phyloP scores from a whole-genome alignment of 2,888 invertebrate genomes.

The Acanthosepion pharaonis region DNA sequence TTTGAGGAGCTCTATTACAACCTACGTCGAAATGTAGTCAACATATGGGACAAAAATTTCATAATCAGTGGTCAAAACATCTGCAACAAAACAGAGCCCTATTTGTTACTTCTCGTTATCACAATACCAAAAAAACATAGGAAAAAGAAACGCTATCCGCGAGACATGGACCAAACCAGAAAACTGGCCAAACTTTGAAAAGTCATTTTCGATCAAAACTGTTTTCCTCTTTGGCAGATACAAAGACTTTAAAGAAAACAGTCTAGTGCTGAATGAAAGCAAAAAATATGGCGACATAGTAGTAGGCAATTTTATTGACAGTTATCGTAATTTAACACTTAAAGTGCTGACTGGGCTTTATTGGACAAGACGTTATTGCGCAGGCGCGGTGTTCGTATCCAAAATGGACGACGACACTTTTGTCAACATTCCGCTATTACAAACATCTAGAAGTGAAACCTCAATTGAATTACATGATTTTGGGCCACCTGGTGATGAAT shows the following conservation, averaged over 20 bases:
- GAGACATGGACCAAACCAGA: not conserved
- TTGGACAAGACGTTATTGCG: not conserved
- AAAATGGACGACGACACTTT: slow-evolving; percentile 42
- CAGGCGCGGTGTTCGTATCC: not conserved
- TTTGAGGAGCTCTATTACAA: not conserved
- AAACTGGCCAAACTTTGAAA: not conserved
- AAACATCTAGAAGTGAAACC: not conserved
- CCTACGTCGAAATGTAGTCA: not conserved
- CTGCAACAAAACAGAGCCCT: not conserved
- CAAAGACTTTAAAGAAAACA: not conserved
- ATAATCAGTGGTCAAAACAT: not conserved
- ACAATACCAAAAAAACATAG: not conserved
- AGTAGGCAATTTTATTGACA: not conserved
- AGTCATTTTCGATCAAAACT: not conserved
- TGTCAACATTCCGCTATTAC: not conserved
- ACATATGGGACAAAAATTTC: not conserved
- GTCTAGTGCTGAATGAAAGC: not conserved
- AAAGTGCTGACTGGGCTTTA: not conserved
- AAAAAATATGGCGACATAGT: not conserved
- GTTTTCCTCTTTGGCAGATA: not conserved
- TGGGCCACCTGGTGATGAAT: not conserved
- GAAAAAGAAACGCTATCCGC: not conserved
- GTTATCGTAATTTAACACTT: not conserved
- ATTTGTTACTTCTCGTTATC: not conserved
- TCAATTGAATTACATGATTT: not conserved